Conservation (phyloP, 2,113 vertebrate genomes). For the Eulacestoma nigropectus region DNA sequence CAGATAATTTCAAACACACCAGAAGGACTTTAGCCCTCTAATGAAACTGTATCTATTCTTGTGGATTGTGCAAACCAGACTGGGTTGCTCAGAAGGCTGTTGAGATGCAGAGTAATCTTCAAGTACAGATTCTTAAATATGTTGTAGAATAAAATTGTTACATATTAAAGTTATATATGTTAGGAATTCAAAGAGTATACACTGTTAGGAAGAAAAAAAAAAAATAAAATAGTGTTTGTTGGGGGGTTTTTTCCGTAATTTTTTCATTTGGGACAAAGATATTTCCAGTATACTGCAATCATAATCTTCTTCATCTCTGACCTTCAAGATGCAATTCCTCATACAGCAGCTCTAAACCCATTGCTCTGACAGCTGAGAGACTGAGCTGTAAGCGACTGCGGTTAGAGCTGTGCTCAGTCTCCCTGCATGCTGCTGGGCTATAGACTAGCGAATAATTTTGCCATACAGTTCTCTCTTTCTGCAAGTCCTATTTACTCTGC, state of each 20-base stretch:
- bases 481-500: neutral
- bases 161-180: neutral
- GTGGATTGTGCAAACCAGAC: neutral
- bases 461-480: neutral
- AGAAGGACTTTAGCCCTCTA: neutral
- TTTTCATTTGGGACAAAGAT: neutral
- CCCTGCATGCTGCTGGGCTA: neutral
- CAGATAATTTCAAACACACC: neutral
- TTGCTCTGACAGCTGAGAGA: neutral
- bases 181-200: neutral
- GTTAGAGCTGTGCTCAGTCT: neutral
- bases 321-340: neutral
- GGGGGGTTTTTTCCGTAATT: accelerated
- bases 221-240: neutral
- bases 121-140: neutral
- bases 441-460: neutral
- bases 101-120: neutral
- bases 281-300: neutral
- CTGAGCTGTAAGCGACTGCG: neutral
- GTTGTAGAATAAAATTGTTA: neutral
- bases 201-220: neutral
- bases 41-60: neutral
- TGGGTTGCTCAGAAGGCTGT: neutral
- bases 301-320: neutral
- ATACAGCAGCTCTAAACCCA: neutral